Evolutionary conservation across 2,113 vertebrate genomes (phyloP), one percentile per base, ranked within the genome.

Genomic region (Pica pica): DNA sequence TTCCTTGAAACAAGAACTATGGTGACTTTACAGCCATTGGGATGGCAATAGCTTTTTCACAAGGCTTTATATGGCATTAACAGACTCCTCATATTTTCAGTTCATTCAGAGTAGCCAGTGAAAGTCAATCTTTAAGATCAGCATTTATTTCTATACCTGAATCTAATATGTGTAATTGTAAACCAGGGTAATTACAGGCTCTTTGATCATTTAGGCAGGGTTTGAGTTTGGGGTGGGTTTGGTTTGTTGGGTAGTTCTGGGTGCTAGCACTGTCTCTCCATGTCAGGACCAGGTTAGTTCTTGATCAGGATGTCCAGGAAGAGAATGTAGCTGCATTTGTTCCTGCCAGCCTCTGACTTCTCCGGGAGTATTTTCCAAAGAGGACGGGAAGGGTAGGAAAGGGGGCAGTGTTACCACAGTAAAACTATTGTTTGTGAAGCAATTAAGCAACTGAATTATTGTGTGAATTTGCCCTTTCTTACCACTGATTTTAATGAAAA

Each of bases 211-310:
- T 16, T 9, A 13, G 83, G n/a, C 52, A 56, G 65, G 28, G 22
- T 61, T 59, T n/a, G 37, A 10, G 11, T 24, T 82, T n/a, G 49
- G 56, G 27, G 8, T 27, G 41, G 35, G 20, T 46, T 82, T 77
- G 20, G 18, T 63, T 88, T 46, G 41, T 20, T 57, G 42, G n/a
- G 11, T 28, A 13, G 15, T 8, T 35, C 19, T 35, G 57, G 63
- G 42, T 37, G 44, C 73, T 87, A 0, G 0, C 13, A 27, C 46
- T 41, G 28, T 37, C 64, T 69, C 42, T 7, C 59, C 9, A 0
- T 20, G 50, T 52, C 75, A 21, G 0, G 0, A 26, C 59, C 64
- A 78, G 30, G 11, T 41, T 3, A 4, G 26, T 3, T 64, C 53
- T 50, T 59, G 65, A 13, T 77, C 35, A 10, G 49, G 30, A 30